Percentiles rank a stretch among this genome's conserved stretches.
Conservation (phyloP, 2,888 invertebrate species). For the Poecilobothrus nobilitatus region DNA sequence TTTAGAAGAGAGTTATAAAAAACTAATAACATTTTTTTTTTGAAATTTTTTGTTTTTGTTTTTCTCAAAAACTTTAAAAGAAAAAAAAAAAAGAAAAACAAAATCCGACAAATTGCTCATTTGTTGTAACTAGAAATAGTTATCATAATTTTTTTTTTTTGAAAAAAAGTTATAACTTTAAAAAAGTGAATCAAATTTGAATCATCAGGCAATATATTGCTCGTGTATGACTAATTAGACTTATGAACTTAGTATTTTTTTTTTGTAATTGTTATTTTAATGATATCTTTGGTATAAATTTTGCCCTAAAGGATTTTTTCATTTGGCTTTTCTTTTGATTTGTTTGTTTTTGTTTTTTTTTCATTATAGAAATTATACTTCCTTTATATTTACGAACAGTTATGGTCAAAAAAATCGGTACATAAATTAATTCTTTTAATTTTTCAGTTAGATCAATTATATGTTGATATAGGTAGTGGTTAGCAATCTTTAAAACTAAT, state of each 20-base stretch:
- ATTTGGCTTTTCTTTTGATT: background rate
- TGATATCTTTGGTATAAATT: background rate
- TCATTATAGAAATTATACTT: no score
- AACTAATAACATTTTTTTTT: background rate
- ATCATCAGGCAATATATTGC: background rate
- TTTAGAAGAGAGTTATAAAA: background rate
- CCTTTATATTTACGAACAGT: no score
- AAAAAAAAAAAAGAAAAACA: background rate
- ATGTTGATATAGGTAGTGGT: no score
- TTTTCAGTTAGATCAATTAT: no score
- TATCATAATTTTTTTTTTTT: background rate
- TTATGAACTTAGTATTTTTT: background rate
- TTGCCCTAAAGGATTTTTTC: background rate
- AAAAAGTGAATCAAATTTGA: background rate
- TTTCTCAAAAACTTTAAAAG: background rate
- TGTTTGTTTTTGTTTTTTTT: background rate
- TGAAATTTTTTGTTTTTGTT: background rate
- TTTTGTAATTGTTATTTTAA: background rate
- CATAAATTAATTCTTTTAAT: no score
- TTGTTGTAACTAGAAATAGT: constrained; percentile 1
- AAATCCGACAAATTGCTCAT: background rate
- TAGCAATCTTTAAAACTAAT: no score
- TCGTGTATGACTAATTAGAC: constrained; percentile 4
- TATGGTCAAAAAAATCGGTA: no score
- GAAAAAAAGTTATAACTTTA: no score